A percentile compares a stretch with the other conserved stretches of the same genome.
These are phyloP conservation scores for Channa striata DNA, from an alignment of 2,797 vertebrate species.

Conservation along the genomic window DNA sequence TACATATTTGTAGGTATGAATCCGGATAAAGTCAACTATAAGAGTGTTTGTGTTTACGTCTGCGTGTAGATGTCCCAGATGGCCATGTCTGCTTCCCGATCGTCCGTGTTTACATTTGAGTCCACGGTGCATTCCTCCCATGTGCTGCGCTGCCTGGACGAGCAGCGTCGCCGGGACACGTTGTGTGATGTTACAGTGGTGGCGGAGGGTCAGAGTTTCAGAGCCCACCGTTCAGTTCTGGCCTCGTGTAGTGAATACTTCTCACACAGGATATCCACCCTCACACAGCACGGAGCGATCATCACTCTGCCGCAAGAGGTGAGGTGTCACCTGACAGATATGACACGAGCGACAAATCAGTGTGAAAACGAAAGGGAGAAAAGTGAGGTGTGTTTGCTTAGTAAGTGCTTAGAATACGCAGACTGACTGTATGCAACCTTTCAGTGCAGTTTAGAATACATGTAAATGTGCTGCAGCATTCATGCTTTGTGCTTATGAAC, in stretches of 20 bases:
- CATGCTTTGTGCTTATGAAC: no score
- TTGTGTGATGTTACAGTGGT: conserved; percentile 93
- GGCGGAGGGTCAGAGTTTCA: conserved; percentile 90
- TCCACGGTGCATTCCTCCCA: conserved; percentile 91
- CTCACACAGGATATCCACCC: conserved; percentile 84
- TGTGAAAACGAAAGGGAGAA: conserved; percentile 45
- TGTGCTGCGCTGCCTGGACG: conserved; percentile 89
- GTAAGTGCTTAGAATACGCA: not conserved
- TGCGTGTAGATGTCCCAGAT: conserved; percentile 65
- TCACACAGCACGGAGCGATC: conserved; percentile 74
- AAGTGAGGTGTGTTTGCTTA: conserved; percentile 17
- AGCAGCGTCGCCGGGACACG: conserved; percentile 90
- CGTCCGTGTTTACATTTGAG: conserved; percentile 92
- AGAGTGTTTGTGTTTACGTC: conserved; percentile 1
- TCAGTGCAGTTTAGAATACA: no score
- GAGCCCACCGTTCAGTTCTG: conserved; percentile 92
- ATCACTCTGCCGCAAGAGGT: conserved; percentile 94
- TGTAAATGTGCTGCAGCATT: no score
- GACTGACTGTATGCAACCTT: no score
- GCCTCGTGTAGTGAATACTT: conserved; percentile 94
- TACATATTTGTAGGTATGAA: not conserved
- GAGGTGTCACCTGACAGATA: conserved; percentile 44
- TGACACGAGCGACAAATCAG: not conserved
- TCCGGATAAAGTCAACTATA: not conserved
- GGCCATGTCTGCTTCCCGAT: conserved; percentile 87